Evolutionary conservation across 2,888 invertebrate genomes (phyloP).

Genomic region (Mimas tiliae): DNA sequence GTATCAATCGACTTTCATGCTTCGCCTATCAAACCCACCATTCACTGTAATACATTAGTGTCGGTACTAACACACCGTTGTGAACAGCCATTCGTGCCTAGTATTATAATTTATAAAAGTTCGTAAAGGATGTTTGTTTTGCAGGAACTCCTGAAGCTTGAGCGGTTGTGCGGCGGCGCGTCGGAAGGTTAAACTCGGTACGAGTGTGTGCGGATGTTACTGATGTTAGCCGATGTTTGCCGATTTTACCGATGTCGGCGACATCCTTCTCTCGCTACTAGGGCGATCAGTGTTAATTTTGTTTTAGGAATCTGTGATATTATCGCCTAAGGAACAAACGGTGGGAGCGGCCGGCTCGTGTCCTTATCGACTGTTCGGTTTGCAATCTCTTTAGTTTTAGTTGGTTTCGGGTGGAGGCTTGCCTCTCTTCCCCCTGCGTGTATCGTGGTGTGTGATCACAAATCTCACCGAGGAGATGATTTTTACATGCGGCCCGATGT

Average conservation of each 20-base stretch:
- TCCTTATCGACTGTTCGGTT: constrained; percentile 42
- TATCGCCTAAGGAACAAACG: constrained; percentile 75
- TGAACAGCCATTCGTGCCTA: too few species aligned
- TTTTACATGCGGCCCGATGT: constrained; percentile 13
- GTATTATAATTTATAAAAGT: too few species aligned
- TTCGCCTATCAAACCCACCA: too few species aligned
- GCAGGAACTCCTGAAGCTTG: constrained; percentile 72
- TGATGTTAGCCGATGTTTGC: constrained; percentile 5
- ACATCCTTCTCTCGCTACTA: constrained; percentile 30
- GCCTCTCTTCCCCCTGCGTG: constrained; percentile 6
- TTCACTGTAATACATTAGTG: too few species aligned
- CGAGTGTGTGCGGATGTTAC: constrained; percentile 16
- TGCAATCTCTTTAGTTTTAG: constrained; percentile 63
- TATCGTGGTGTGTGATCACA: background rate
- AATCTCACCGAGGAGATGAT: constrained; percentile 2
- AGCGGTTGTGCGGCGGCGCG: constrained; percentile 69
- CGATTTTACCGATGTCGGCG: constrained; percentile 30
- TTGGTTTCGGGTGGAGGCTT: constrained; percentile 31
- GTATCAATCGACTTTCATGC: too few species aligned
- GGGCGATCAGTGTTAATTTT: constrained; percentile 52
- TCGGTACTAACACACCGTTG: too few species aligned
- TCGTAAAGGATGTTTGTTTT: constrained; percentile 26
- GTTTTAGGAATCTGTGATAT: constrained; percentile 80
- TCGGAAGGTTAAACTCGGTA: constrained; percentile 59
- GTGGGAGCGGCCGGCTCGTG: constrained; percentile 39